A percentile compares a stretch with the other conserved stretches of the same genome.
Conservation (phyloP, 2,888 invertebrate genomes). For the Drosophila villosipedis region DNA sequence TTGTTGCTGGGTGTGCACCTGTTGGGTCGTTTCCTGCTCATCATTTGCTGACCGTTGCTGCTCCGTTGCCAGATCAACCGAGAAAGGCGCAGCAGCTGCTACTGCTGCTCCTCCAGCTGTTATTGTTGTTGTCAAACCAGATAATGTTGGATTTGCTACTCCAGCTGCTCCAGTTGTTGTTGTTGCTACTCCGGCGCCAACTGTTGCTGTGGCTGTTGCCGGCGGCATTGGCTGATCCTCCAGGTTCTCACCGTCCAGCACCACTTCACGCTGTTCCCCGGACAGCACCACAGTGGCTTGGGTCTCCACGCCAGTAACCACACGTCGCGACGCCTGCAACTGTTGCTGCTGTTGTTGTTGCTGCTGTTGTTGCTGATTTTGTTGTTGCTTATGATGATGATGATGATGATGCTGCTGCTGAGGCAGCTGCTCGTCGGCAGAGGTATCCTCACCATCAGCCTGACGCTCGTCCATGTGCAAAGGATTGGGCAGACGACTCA, state of each 20-base stretch:
- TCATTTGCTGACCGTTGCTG: slow-evolving; percentile 6
- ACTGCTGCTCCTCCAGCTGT: slow-evolving; percentile 27
- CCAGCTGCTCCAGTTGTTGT: slow-evolving; percentile 9
- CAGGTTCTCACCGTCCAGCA: slow-evolving; percentile 88
- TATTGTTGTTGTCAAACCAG: slow-evolving; percentile 11
- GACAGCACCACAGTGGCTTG: slow-evolving; percentile 60
- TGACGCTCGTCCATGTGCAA: slow-evolving; percentile 84
- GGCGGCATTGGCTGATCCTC: slow-evolving; percentile 77
- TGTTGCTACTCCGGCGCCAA: slow-evolving; percentile 21
- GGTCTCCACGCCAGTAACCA: slow-evolving; percentile 85
- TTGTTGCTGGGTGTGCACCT: slow-evolving; percentile 38
- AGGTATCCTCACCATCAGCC: slow-evolving; percentile 85
- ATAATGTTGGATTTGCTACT: not conserved
- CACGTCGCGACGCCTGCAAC: slow-evolving; percentile 14
- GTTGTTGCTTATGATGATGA: slow-evolving; percentile 28
- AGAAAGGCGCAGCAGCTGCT: slow-evolving; percentile 1
- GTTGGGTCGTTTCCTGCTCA: slow-evolving; percentile 22
- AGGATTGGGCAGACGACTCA: slow-evolving; percentile 83
- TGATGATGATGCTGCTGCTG: slow-evolving; percentile 27
- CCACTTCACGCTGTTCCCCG: slow-evolving; percentile 86
- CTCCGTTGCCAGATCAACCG: slow-evolving; percentile 1
- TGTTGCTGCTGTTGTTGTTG: slow-evolving; percentile 64
- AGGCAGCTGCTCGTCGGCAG: slow-evolving; percentile 66
- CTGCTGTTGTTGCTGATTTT: slow-evolving; percentile 25
- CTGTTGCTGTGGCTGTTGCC: slow-evolving; percentile 10